Conservation (phyloP, 1,140 invertebrate genomes). For the Aradophagus sp. region DNA sequence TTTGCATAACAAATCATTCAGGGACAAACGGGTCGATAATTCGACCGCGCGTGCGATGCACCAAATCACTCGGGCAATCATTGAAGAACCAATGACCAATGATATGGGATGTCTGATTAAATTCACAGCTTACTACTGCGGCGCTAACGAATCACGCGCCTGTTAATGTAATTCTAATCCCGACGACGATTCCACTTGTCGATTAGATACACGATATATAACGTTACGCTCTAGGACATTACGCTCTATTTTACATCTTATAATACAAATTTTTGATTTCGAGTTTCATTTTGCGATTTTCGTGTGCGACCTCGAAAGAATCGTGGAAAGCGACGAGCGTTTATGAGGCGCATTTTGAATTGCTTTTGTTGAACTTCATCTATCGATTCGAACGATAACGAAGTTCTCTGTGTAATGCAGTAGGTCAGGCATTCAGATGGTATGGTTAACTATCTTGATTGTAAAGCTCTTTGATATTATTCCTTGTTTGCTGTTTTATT, state of each 20-base stretch:
- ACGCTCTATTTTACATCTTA: slow-evolving; percentile 29
- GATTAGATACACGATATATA: slow-evolving; percentile 28
- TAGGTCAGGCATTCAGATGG: too few species aligned
- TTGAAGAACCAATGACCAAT: slow-evolving; percentile 7
- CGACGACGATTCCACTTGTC: slow-evolving; percentile 14
- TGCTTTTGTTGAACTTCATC: too few species aligned
- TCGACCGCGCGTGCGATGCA: too few species aligned
- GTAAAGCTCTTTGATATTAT: too few species aligned
- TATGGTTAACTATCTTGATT: too few species aligned
- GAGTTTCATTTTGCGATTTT: slow-evolving; percentile 16
- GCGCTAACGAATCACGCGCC: slow-evolving; percentile 5
- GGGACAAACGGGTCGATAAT: too few species aligned
- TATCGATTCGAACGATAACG: too few species aligned
- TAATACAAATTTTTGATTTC: slow-evolving; percentile 34
- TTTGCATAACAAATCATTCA: too few species aligned
- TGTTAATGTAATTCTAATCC: slow-evolving; percentile 4
- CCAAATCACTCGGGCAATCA: neutral
- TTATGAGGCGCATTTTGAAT: too few species aligned
- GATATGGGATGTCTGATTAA: slow-evolving; percentile 28
- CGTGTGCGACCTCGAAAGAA: neutral
- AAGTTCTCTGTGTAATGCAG: too few species aligned
- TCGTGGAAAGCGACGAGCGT: too few species aligned
- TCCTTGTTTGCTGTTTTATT: too few species aligned
- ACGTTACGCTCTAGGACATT: slow-evolving; percentile 24
- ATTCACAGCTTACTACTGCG: slow-evolving; percentile 27